Percentiles rank a stretch among this genome's conserved stretches.
phyloP scores from a whole-genome alignment of 2,888 invertebrate species.

The Neoscelio sp. region DNA sequence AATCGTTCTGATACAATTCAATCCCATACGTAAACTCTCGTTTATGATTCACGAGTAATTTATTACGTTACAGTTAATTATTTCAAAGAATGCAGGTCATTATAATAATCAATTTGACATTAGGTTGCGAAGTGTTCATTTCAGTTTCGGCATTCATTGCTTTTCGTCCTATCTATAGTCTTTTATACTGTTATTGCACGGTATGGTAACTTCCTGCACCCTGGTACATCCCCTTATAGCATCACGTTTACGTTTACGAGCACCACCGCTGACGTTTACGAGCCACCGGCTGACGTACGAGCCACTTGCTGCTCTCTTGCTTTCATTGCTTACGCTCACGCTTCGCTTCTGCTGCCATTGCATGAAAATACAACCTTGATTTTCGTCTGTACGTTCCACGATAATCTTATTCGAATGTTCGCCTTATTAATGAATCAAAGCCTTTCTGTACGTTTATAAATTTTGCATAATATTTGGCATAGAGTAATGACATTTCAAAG shows the following conservation, averaged over 20 bases:
- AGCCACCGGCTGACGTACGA: constrained; percentile 84
- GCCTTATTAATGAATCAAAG: constrained; percentile 59
- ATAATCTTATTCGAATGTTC: constrained; percentile 60
- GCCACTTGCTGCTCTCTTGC: constrained; percentile 82
- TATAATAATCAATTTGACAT: constrained; percentile 52
- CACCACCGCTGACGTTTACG: constrained; percentile 83
- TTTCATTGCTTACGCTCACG: constrained; percentile 81
- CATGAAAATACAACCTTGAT: constrained; percentile 76
- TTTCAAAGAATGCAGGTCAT: constrained; percentile 33
- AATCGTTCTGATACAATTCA: too few species aligned
- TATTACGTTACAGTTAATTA: neutral
- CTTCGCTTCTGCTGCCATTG: constrained; percentile 74
- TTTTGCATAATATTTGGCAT: too few species aligned
- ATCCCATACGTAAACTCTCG: neutral
- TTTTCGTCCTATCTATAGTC: constrained; percentile 74
- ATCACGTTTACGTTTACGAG: constrained; percentile 83
- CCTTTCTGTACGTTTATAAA: constrained; percentile 47
- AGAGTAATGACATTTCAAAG: too few species aligned
- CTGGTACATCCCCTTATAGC: constrained; percentile 82
- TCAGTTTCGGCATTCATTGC: constrained; percentile 59
- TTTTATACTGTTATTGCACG: constrained; percentile 78
- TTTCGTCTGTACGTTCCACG: constrained; percentile 68
- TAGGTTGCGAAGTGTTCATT: constrained; percentile 51
- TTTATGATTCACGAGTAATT: too few species aligned
- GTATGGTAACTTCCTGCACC: constrained; percentile 79